Conservation (phyloP, 2,797 vertebrate species). For the Sebastes baramenuke region DNA sequence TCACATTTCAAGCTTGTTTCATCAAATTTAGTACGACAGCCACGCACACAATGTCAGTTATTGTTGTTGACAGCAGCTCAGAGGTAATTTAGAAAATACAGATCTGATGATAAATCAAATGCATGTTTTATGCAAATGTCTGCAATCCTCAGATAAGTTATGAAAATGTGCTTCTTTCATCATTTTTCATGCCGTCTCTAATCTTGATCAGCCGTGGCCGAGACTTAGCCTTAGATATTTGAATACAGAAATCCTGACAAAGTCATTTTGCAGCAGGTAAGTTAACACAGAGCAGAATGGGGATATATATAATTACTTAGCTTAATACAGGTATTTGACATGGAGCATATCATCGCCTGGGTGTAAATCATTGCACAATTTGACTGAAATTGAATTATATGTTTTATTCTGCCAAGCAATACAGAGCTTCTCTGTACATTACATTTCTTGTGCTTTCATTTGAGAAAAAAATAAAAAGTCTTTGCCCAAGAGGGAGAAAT, state of each 20-base stretch:
- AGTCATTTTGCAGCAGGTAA: neutral
- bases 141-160: neutral
- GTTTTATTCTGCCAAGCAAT: neutral
- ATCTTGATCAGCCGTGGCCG: neutral
- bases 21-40: neutral
- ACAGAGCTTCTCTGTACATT: neutral
- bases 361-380: neutral
- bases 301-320: neutral
- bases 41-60: neutral
- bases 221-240: neutral
- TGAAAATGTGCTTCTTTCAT: conserved; percentile 17
- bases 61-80: neutral
- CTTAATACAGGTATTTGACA: neutral
- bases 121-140: conserved; percentile 8
- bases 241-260: conserved; percentile 4
- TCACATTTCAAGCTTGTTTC: neutral
- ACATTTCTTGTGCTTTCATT: neutral
- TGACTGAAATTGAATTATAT: neutral
- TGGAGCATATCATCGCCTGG: neutral
- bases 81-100: conserved; percentile 11
- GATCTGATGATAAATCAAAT: conserved; percentile 6
- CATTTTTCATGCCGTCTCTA: neutral
- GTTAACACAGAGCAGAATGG: neutral
- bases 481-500: neutral
- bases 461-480: neutral